A percentile compares a stretch with the other conserved stretches of the same genome.
Conservation (phyloP, 2,888 invertebrate species). For the Endomychus coccineus region DNA sequence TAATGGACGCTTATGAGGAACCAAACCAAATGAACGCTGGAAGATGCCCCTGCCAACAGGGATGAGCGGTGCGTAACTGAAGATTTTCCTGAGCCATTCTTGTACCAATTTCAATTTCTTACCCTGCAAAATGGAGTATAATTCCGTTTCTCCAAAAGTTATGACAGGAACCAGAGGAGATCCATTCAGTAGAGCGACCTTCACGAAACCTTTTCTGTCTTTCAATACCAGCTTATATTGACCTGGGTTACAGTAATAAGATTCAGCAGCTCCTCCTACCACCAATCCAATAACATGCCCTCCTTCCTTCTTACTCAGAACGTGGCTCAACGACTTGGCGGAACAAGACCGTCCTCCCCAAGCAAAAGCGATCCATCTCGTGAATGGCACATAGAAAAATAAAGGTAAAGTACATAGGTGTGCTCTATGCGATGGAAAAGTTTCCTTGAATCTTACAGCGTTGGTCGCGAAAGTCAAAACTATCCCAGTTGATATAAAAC, state of each 20-base stretch:
- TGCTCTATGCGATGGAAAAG: slow-evolving; percentile 47
- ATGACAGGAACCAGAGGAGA: slow-evolving; percentile 79
- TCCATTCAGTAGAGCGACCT: slow-evolving; percentile 47
- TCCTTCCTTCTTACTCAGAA: slow-evolving; percentile 47
- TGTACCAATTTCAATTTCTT: no score
- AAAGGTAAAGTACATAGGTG: slow-evolving; percentile 51
- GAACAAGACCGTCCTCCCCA: slow-evolving; percentile 54
- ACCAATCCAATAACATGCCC: slow-evolving; percentile 66
- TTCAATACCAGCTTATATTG: slow-evolving; percentile 64
- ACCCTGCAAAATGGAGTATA: no score
- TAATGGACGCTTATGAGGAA: slow-evolving; percentile 74
- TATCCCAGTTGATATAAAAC: slow-evolving; percentile 72
- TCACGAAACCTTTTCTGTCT: slow-evolving; percentile 57
- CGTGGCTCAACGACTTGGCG: slow-evolving; percentile 56
- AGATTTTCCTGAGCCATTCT: no score
- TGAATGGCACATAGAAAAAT: slow-evolving; percentile 65
- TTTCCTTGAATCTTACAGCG: slow-evolving; percentile 56
- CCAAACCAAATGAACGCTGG: slow-evolving; percentile 80
- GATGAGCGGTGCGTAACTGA: no score
- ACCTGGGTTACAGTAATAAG: slow-evolving; percentile 73
- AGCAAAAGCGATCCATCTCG: slow-evolving; percentile 50
- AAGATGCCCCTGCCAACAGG: no score
- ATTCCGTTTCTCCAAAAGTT: slow-evolving; percentile 84
- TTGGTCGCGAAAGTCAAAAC: slow-evolving; percentile 73
- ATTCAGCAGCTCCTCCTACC: slow-evolving; percentile 86